These are phyloP conservation scores for Tinea semifulvella DNA, from an alignment of 2,888 invertebrate genomes.

Conservation along the genomic window DNA sequence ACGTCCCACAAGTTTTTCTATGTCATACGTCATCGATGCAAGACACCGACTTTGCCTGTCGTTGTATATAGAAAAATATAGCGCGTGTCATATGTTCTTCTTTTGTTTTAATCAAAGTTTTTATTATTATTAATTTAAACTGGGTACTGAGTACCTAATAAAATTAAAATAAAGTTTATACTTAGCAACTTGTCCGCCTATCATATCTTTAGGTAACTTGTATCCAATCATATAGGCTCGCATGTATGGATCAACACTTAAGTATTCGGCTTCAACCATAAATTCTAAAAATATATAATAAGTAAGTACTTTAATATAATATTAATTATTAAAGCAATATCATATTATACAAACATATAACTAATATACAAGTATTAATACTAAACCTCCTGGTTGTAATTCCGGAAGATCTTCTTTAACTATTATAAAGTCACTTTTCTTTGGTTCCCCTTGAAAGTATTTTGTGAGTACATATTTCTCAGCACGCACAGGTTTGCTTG, in stretches of 20 bases:
- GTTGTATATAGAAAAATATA: too few relatives aligned
- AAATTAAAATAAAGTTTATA: neutral
- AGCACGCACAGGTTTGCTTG: slow-evolving; percentile 46
- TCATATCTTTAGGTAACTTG: slow-evolving; percentile 32
- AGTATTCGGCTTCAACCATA: slow-evolving; percentile 31
- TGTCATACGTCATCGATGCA: too few relatives aligned
- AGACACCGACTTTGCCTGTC: too few relatives aligned
- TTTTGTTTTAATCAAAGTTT: too few relatives aligned
- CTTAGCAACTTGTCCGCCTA: slow-evolving; percentile 30
- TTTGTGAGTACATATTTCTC: slow-evolving; percentile 65
- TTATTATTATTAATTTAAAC: too few relatives aligned
- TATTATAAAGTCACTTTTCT: slow-evolving; percentile 62
- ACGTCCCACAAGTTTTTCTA: too few relatives aligned
- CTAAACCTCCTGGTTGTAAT: slow-evolving; percentile 41
- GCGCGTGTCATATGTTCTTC: too few relatives aligned
- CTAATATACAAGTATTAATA: neutral
- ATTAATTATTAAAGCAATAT: too few relatives aligned
- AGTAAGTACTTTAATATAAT: too few relatives aligned
- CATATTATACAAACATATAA: too few relatives aligned
- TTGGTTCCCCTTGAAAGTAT: slow-evolving; percentile 66
- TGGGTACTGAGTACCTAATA: neutral
- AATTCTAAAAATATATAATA: slow-evolving; percentile 36
- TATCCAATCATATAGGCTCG: slow-evolving; percentile 25
- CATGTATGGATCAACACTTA: slow-evolving; percentile 37
- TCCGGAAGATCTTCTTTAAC: slow-evolving; percentile 68